These are phyloP conservation scores for Lordiphosa fenestrarum DNA, from an alignment of 2,888 invertebrate species.

Conservation along the genomic window DNA sequence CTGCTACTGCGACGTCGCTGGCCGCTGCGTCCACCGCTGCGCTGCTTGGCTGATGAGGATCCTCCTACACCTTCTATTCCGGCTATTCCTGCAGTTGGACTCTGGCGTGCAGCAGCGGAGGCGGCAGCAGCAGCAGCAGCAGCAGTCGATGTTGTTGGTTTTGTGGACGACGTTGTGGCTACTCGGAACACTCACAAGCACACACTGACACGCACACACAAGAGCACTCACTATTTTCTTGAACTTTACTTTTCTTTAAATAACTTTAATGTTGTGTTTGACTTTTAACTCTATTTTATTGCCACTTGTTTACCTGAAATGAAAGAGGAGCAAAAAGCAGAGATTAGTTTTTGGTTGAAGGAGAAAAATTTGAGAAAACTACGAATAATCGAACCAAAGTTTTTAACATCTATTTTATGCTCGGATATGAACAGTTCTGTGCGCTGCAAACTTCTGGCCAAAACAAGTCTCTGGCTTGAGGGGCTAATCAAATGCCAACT, in stretches of 20 bases:
- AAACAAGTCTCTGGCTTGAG: too few relatives aligned
- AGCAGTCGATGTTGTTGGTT: constrained; percentile 70
- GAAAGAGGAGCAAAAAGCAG: neutral
- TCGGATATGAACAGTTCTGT: too few relatives aligned
- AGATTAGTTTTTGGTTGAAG: neutral
- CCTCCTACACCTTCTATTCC: constrained; percentile 53
- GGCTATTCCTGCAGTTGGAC: constrained; percentile 18
- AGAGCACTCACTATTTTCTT: constrained; percentile 29
- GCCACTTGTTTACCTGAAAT: constrained; percentile 33
- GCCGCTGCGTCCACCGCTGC: constrained; percentile 61
- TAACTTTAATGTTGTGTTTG: constrained; percentile 14
- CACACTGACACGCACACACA: constrained; percentile 27
- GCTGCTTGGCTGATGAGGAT: constrained; percentile 39
- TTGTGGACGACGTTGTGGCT: constrained; percentile 68
- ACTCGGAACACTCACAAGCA: constrained; percentile 31
- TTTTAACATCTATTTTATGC: too few relatives aligned
- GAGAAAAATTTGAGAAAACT: too few relatives aligned
- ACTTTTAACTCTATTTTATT: constrained; percentile 21
- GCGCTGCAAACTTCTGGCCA: too few relatives aligned
- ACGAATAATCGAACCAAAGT: too few relatives aligned
- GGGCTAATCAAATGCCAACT: too few relatives aligned
- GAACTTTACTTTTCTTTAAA: constrained; percentile 13
- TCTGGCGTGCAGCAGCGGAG: constrained; percentile 24
- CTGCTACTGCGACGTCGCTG: constrained; percentile 74
- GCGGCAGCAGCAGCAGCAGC: constrained; percentile 70